These are phyloP conservation scores for Scaptodrosophila latifasciaeformis DNA, from an alignment of 2,888 invertebrate species.

Conservation along the genomic window DNA sequence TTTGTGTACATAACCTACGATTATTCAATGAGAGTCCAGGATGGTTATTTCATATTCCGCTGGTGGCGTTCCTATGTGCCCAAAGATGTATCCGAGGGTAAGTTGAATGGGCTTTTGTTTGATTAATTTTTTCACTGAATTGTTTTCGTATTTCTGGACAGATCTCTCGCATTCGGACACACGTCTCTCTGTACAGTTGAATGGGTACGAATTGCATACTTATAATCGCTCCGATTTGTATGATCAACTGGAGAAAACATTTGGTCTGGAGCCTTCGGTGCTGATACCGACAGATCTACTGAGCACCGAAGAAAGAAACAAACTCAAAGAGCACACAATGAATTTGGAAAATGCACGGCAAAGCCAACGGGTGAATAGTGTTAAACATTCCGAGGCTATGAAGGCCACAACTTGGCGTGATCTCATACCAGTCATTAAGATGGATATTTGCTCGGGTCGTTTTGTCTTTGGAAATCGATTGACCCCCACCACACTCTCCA, in stretches of 20 bases:
- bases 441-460: slow-evolving; percentile 93
- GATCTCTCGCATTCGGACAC: slow-evolving; percentile 97
- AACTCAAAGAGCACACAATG: slow-evolving; percentile 78
- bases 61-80: slow-evolving; percentile 98
- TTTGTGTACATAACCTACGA: slow-evolving; percentile 95
- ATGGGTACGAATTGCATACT: slow-evolving; percentile 95
- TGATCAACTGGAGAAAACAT: slow-evolving; percentile 88
- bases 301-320: slow-evolving; percentile 77
- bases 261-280: slow-evolving; percentile 88
- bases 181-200: slow-evolving; percentile 90
- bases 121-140: neutral
- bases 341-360: slow-evolving; percentile 80
- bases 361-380: slow-evolving; percentile 73
- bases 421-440: slow-evolving; percentile 96
- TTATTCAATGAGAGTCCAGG: slow-evolving; percentile 93
- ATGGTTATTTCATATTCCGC: slow-evolving; percentile 97
- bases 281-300: slow-evolving; percentile 80
- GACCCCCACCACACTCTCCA: slow-evolving; percentile 93
- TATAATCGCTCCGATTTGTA: slow-evolving; percentile 95
- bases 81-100: slow-evolving; percentile 96
- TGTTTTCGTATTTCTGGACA: slow-evolving; percentile 75
- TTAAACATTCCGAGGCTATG: slow-evolving; percentile 84
- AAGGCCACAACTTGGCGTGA: slow-evolving; percentile 95
- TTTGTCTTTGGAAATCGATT: slow-evolving; percentile 96
- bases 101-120: slow-evolving; percentile 22